Evolutionary conservation across 2,113 vertebrate genomes (phyloP), one percentile per base, ranked within the genome.

Genomic region (Rhinolophus sinicus): DNA sequence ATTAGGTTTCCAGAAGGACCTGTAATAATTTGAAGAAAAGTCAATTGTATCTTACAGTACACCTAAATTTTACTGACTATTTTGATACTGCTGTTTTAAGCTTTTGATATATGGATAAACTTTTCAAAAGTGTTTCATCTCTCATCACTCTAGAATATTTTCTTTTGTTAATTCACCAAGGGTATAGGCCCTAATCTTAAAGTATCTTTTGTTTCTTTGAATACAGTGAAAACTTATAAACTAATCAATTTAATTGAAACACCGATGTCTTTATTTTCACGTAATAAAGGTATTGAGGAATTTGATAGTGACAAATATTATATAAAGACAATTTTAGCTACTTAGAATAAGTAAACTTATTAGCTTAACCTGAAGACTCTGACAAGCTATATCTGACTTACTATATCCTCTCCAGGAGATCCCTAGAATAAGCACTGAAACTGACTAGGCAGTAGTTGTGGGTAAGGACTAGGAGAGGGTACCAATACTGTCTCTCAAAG

Each of bases 31-130:
- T 85, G n/a, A 96, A 88, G 96, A 97, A 78, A 96, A 96, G 91
- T 97, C 97, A 98, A 96, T 92, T 96, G 64, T 95, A 80, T 69
- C 14, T 4, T 96, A 96, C 80, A 97, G 95, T 72, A 40, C 3
- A 21, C 69, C 14, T 26, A 77, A 30, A 38, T 96, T 88, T 93
- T 93, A 87, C 69, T 89, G 75, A 87, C 69, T 89, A 80, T 85
- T 96, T 44, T 95, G 70, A 92, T 95, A 91, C 95, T 94, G 95
- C 95, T 90, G 84, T 81, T 19, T 54, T 92, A 56, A 90, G 92
- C 93, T 91, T 69, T 52, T 80, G 86, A 58, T 96, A 81, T 90
- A 83, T 33, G n/a, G 84, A 11, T 96, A 69, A 97, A 83, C 92
- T 97, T 96, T 97, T 88, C 94, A 95, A 88, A 97, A 95, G 72